Conservation (phyloP, 2,113 vertebrate genomes). For the Dicaeum eximium region DNA sequence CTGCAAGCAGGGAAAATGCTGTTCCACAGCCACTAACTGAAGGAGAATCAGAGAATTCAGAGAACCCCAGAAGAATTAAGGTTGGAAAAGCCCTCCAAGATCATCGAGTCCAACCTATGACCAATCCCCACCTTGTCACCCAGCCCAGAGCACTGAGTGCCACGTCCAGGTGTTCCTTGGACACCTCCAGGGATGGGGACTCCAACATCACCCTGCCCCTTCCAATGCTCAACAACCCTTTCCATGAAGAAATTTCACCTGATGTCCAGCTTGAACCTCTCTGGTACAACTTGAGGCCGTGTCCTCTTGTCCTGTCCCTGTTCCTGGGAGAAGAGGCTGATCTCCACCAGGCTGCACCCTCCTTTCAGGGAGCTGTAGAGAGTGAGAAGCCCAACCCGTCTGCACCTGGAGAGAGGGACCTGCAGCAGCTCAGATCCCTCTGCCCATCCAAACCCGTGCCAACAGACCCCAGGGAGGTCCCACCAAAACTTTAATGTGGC, state of each 20-base stretch:
- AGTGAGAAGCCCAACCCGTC: not conserved
- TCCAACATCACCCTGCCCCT: not conserved
- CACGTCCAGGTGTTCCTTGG: rapidly evolving
- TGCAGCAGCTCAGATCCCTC: not conserved
- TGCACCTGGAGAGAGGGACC: not conserved
- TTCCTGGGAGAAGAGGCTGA: not conserved
- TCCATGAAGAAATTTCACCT: not conserved
- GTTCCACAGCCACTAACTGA: not conserved
- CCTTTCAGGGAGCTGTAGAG: not conserved
- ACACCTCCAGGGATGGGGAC: not conserved
- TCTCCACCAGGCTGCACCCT: not conserved
- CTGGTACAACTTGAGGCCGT: not conserved
- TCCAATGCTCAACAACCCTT: rapidly evolving
- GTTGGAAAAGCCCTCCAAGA: not conserved
- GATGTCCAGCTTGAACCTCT: not conserved
- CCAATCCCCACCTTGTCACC: not conserved
- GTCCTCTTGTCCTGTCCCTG: not conserved
- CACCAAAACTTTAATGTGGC: not conserved
- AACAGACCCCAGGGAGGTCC: not conserved
- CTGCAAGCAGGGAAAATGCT: not conserved
- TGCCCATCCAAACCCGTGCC: rapidly evolving
- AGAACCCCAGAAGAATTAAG: not conserved
- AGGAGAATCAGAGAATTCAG: not conserved
- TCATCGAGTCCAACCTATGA: not conserved
- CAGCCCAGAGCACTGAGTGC: not conserved